Conservation (phyloP, 2,797 vertebrate genomes). For the Oreortyx pictus region DNA sequence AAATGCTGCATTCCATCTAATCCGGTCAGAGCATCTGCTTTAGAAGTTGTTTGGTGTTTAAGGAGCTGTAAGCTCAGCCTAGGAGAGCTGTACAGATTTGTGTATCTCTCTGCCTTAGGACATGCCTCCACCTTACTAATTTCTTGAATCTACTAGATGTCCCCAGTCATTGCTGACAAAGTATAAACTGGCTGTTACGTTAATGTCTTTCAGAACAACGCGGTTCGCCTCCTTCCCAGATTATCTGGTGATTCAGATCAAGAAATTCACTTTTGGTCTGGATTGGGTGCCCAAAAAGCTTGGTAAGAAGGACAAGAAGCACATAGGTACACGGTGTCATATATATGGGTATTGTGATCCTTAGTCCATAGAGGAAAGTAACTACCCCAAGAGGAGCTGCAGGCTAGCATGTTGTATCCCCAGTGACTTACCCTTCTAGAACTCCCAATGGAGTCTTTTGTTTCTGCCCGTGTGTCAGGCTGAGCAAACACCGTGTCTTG, state of each 20-base stretch:
- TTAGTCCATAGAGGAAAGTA: not conserved
- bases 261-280: constrained; percentile 98
- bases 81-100: not conserved
- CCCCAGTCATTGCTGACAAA: not conserved
- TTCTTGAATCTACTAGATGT: not conserved
- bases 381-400: not conserved
- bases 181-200: not conserved
- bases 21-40: not conserved
- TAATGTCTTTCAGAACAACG: constrained; percentile 87
- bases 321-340: not conserved
- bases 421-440: not conserved
- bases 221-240: constrained; percentile 98
- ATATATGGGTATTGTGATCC: not conserved
- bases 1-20: not conserved
- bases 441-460: not conserved
- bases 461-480: not conserved
- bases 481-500: not conserved
- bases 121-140: not conserved
- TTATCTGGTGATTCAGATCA: constrained; percentile 98
- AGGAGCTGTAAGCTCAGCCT: not conserved
- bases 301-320: constrained; percentile 80
- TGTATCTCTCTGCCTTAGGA: not conserved
- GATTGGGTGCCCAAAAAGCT: constrained; percentile 99
- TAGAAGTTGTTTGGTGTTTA: not conserved
- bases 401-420: not conserved